Evolutionary conservation across 2,797 vertebrate species (phyloP), one percentile per base, ranked within the genome.

Genomic region (Hoplostethus atlanticus): DNA sequence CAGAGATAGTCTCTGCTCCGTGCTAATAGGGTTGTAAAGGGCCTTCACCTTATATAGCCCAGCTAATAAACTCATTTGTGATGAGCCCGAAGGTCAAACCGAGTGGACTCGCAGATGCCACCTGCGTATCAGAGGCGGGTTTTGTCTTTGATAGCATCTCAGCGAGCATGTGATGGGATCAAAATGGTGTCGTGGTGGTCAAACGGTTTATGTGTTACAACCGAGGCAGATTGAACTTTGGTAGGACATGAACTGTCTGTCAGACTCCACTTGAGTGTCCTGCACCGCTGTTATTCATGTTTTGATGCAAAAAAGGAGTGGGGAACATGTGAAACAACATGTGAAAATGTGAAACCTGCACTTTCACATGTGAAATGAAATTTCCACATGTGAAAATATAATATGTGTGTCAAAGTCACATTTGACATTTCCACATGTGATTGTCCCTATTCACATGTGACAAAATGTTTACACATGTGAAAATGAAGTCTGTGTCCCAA

Each of bases 61-160:
- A 42, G 72, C 93, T 93, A 94, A 96, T 95, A 94, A 95, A 95
- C 77, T 87, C 68, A 90, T 93, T 91, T 92, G 91, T 91, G 92
- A 94, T 94, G 91, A 93, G 93, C 87, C 85, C 90, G 90, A 96
- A 95, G 94, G 92, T 94, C 94, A 94, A 71, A 21, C 80, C 66
- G 54, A 80, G 68, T 64, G 50, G 50, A 79, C 67, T 75, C 77
- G 80, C 61, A 81, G 70, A 85, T 87, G 79, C 68, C 79, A 76
- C 71, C 85, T 79, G 73, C 48, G 66, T 42, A 72, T 74, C 44
- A 66, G 11, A 59, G 53, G 54, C 28, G 30, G 36, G n/a, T 42
- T 46, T 77, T 58, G 25, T 66, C 42, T 81, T 58, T 61, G 30
- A 60, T 61, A n/a, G 44, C 17, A 40, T 55, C n/a, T 51, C 58